phyloP scores from a whole-genome alignment of 2,888 invertebrate genomes.

The Drosophila barbarae region DNA sequence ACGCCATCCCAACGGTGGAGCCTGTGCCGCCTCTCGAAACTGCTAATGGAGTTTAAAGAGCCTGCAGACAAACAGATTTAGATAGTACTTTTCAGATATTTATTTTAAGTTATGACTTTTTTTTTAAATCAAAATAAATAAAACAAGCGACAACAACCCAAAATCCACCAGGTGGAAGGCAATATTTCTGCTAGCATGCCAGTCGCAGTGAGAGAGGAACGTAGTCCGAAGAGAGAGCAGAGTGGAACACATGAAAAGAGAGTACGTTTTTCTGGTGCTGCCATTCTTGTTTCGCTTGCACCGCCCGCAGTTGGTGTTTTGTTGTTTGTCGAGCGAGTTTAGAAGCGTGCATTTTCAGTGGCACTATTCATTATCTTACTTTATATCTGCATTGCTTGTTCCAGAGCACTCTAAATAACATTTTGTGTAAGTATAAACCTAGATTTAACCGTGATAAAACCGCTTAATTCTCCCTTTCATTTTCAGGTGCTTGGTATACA shows the following conservation, averaged over 20 bases:
- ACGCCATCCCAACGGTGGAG: too few relatives aligned
- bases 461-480: not conserved
- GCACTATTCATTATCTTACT: not conserved
- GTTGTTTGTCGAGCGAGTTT: not conserved
- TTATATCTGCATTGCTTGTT: not conserved
- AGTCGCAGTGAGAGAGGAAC: not conserved
- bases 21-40: not conserved
- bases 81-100: slow-evolving; percentile 1
- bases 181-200: not conserved
- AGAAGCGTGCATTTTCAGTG: not conserved
- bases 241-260: slow-evolving; percentile 6
- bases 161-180: not conserved
- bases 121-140: not conserved
- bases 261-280: slow-evolving; percentile 1
- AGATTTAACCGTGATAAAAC: too few relatives aligned
- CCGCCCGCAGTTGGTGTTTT: not conserved
- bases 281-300: not conserved
- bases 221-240: not conserved
- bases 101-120: slow-evolving; percentile 1
- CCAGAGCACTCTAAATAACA: too few relatives aligned
- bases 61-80: not conserved
- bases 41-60: not conserved
- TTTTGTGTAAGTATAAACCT: not conserved
- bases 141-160: too few relatives aligned
- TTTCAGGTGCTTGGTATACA: slow-evolving; percentile 1